These are phyloP conservation scores for Beaufortia kweichowensis DNA, from an alignment of 2,113 vertebrate species.

Conservation along the genomic window DNA sequence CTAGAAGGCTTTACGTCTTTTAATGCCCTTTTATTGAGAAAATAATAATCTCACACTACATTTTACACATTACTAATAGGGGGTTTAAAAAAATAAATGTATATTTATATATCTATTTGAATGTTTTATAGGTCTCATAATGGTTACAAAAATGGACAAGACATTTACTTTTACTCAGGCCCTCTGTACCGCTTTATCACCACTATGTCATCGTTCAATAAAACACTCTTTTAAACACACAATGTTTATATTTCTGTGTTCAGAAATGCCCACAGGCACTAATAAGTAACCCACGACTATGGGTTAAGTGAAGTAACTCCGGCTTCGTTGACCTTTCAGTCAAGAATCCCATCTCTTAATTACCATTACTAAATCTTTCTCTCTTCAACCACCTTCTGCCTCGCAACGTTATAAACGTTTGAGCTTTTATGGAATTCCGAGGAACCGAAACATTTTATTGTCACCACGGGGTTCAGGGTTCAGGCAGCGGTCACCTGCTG, in stretches of 20 bases:
- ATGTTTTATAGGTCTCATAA: no score
- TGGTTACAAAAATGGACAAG: not conserved
- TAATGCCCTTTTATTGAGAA: slow-evolving; percentile 68
- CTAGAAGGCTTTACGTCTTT: slow-evolving; percentile 70
- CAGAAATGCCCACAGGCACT: not conserved
- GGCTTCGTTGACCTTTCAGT: slow-evolving; percentile 68
- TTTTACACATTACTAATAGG: slow-evolving; percentile 49
- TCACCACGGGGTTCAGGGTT: slow-evolving; percentile 75
- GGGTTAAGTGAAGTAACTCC: slow-evolving; percentile 59
- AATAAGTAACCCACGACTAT: not conserved
- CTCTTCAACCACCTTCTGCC: slow-evolving; percentile 62
- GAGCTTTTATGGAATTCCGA: slow-evolving; percentile 69
- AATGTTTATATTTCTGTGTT: not conserved
- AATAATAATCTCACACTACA: slow-evolving; percentile 69
- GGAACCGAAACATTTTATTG: slow-evolving; percentile 79
- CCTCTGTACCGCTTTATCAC: not conserved
- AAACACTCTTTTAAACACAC: not conserved
- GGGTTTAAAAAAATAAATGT: not conserved
- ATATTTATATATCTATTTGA: no score
- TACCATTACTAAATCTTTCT: slow-evolving; percentile 74
- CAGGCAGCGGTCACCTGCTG: slow-evolving; percentile 71
- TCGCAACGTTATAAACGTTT: slow-evolving; percentile 72
- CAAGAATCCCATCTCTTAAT: slow-evolving; percentile 72
- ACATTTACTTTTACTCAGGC: not conserved
- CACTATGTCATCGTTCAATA: not conserved